Base-by-base conservation (phyloP, 2,888 invertebrate genomes). In the Eurytoma californica region DNA sequence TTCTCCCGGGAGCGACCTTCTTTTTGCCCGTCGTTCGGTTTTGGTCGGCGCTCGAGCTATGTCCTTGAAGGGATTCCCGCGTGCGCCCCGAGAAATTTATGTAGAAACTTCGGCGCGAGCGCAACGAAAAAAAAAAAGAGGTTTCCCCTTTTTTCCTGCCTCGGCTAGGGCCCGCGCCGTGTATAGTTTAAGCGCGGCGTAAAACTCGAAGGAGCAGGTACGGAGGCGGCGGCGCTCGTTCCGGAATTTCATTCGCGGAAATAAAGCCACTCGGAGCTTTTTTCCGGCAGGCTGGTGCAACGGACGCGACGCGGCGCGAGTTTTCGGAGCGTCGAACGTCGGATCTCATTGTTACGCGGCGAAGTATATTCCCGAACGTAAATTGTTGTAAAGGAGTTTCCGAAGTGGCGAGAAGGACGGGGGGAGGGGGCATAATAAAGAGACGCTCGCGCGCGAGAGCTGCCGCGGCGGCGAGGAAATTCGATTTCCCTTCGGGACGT, bases 401-500 rank as follows among this genome's bases (percentile, higher is more conserved):
- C 63, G 18, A 70, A 63, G 63, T 70, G 39, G 72, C 66, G 66
- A 66, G 60, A 77, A 58, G 20, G 57, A 9, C 39, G 5, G 39
- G 9, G 39, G 0, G 39, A 9, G 57, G 18, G n/a, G 47, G 72
- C 67, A 77, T 77, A 77, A 77, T 77, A 77, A 66, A 66, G 77
- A 77, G 53, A 72, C 66, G 60, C n/a, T 20, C 7, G n/a, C 24
- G 24, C 24, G 24, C 24, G 47, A n/a, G 39, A 16, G 53, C 47
- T n/a, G 61, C 47, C 18, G 55, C 12, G 30, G 61, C 28, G n/a
- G 61, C 30, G 3, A n/a, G 57, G 72, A 77, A 77, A 77, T 77
- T 78, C 78, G 68, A 78, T 78, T 78, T 78, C 68, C 63, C 73
- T 63, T 28, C 51, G 63, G 78, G 68, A 68, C 63, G 61, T 72